Evolutionary conservation across 2,797 vertebrate genomes (phyloP).

Genomic region (Etheostoma nigrum): DNA sequence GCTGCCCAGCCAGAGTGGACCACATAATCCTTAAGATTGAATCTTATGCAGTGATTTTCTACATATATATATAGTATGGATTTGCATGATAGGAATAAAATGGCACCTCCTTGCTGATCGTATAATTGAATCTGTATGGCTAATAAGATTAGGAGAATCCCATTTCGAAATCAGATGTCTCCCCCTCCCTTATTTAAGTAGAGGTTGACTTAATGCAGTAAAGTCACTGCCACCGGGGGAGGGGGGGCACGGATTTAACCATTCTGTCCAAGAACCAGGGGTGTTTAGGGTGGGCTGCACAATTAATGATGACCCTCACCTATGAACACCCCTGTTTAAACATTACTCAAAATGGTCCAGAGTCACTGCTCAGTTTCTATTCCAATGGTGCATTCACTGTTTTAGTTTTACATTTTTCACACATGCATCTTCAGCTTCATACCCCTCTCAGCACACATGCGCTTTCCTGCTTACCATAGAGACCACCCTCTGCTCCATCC

Average conservation of each 20-base stretch:
- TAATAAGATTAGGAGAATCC: slow-evolving; percentile 79
- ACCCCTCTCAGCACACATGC: slow-evolving; percentile 67
- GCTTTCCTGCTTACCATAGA: slow-evolving; percentile 63
- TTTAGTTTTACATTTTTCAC: slow-evolving; percentile 61
- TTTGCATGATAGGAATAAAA: slow-evolving; percentile 42
- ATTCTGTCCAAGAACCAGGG: slow-evolving; percentile 87
- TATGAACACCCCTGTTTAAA: slow-evolving; percentile 82
- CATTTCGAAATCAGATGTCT: slow-evolving; percentile 70
- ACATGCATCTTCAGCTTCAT: slow-evolving; percentile 71
- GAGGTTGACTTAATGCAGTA: slow-evolving; percentile 84
- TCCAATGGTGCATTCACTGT: slow-evolving; percentile 65
- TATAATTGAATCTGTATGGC: slow-evolving; percentile 74
- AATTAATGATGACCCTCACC: slow-evolving; percentile 73
- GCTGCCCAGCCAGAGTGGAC: not conserved
- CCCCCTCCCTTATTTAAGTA: slow-evolving; percentile 68
- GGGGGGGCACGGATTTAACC: slow-evolving; percentile 86
- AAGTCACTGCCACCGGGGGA: slow-evolving; percentile 73
- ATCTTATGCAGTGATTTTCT: slow-evolving; percentile 1
- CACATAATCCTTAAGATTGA: not conserved
- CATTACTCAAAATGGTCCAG: slow-evolving; percentile 76
- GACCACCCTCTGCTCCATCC: slow-evolving; percentile 73
- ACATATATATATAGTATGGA: slow-evolving; percentile 23
- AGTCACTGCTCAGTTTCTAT: slow-evolving; percentile 79
- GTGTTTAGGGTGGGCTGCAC: slow-evolving; percentile 64
- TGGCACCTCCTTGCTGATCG: slow-evolving; percentile 44